A percentile compares a stretch with the other conserved stretches of the same genome.
Conservation (phyloP, 2,888 invertebrate genomes). For the Heliconius charithonia region DNA sequence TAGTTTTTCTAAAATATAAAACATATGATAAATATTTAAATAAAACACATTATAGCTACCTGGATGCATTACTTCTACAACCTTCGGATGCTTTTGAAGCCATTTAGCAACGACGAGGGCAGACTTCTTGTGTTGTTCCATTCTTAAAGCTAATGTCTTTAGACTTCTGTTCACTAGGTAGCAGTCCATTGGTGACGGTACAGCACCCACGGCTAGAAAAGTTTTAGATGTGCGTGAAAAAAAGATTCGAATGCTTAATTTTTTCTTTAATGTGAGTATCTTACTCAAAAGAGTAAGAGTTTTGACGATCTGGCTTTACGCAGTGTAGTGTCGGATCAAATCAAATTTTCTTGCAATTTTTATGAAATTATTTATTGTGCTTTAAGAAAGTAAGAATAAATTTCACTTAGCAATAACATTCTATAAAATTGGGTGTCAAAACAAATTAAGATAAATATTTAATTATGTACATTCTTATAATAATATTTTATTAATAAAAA, state of each 20-base stretch:
- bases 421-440: too few species aligned
- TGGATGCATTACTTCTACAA: conserved; percentile 93
- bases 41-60: conserved; percentile 67
- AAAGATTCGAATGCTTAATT: not conserved
- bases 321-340: not conserved
- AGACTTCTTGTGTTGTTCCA: conserved; percentile 94
- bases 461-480: too few species aligned
- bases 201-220: conserved; percentile 90
- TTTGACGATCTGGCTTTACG: not conserved
- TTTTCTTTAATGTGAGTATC: not conserved
- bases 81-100: conserved; percentile 90
- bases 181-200: conserved; percentile 99
- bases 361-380: not conserved
- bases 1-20: not conserved
- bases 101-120: conserved; percentile 91
- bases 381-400: not conserved
- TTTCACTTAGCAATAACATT: not conserved
- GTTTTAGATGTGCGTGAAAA: not conserved
- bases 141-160: conserved; percentile 95
- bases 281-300: not conserved
- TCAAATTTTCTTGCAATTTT: not conserved
- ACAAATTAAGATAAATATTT: too few species aligned
- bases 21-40: not conserved
- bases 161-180: conserved; percentile 95
- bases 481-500: too few species aligned